These are phyloP conservation scores for Xestia c-nigrum DNA, from an alignment of 2,888 invertebrate species.

Conservation along the genomic window DNA sequence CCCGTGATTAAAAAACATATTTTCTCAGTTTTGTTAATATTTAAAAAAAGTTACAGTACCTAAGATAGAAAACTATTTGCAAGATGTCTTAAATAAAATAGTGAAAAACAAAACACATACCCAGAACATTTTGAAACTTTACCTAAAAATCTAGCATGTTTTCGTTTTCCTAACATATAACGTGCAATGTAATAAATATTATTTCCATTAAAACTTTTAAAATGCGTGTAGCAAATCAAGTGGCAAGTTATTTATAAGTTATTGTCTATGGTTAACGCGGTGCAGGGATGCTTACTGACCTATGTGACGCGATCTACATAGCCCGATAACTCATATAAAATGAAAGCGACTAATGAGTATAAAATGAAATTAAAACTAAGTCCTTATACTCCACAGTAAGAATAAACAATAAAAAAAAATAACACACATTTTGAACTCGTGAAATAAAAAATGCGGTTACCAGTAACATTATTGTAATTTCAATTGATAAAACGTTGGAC, in stretches of 20 bases:
- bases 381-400: neutral
- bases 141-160: neutral
- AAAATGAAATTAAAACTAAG: constrained; percentile 40
- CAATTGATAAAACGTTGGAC: neutral
- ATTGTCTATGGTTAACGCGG: constrained; percentile 47
- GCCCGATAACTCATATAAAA: constrained; percentile 40
- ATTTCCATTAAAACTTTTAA: neutral
- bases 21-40: neutral
- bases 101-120: neutral
- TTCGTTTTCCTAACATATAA: neutral
- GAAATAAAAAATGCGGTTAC: too few species aligned
- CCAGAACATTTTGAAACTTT: neutral
- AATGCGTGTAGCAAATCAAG: constrained; percentile 37
- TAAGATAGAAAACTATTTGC: neutral
- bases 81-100: neutral
- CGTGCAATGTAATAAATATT: too few species aligned
- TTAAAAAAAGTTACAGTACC: neutral
- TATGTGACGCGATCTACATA: constrained; percentile 65
- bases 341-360: constrained; percentile 15
- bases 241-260: constrained; percentile 64
- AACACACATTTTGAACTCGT: neutral
- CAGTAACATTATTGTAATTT: neutral
- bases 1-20: too few species aligned
- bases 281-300: constrained; percentile 75
- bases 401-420: neutral